Conservation (phyloP, 2,888 invertebrate genomes). For the Tortricodes alternella region DNA sequence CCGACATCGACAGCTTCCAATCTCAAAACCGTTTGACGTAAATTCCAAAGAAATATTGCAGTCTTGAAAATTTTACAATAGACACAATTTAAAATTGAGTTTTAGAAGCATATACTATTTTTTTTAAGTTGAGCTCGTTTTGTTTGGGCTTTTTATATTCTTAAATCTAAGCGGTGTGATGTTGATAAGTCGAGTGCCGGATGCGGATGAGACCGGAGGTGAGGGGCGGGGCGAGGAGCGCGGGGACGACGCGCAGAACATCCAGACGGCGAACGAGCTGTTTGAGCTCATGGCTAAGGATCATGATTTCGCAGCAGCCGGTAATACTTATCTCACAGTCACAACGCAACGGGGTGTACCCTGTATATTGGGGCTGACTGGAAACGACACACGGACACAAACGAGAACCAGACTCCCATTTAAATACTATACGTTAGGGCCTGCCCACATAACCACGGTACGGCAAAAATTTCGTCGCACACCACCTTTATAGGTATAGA, state of each 20-base stretch:
- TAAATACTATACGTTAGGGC: no score
- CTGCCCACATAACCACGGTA: no score
- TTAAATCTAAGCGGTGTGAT: constrained; percentile 60
- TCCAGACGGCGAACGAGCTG: constrained; percentile 59
- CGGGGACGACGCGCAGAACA: constrained; percentile 43
- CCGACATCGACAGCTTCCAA: constrained; percentile 40
- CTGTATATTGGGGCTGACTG: no score
- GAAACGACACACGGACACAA: no score
- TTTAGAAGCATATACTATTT: constrained; percentile 54
- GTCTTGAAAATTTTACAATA: constrained; percentile 59
- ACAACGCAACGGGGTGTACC: no score
- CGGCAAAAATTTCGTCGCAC: no score
- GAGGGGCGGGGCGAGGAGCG: constrained; percentile 34
- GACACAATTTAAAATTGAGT: constrained; percentile 52
- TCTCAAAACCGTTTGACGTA: constrained; percentile 47
- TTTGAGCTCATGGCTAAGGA: constrained; percentile 61
- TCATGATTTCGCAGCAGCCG: constrained; percentile 44
- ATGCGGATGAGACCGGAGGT: constrained; percentile 50
- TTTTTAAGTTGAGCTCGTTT: constrained; percentile 43
- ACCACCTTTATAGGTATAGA: no score
- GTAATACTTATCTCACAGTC: constrained; percentile 41
- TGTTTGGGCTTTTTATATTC: constrained; percentile 39
- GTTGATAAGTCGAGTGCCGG: constrained; percentile 61
- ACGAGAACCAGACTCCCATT: no score
- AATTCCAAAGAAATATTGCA: constrained; percentile 49